Evolutionary conservation across 2,888 invertebrate species (phyloP), one percentile per base, ranked within the genome.

Genomic region (Trichopria drosophilae): DNA sequence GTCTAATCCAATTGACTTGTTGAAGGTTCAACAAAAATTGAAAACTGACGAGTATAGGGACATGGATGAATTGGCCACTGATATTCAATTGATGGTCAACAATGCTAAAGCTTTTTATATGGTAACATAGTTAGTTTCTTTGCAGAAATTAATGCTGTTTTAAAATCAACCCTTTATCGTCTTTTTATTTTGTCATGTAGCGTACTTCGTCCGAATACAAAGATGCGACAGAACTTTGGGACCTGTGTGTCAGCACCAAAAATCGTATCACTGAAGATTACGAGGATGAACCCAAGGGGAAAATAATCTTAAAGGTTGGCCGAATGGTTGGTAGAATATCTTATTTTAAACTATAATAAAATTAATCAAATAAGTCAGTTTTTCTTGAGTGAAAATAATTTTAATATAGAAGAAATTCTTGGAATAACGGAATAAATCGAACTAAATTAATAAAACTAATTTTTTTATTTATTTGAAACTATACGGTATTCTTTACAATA

Each of bases 11-110:
- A 98, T 99, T 70, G 98, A 99, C 76, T 81, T 99, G 68, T 77
- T 96, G 31, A 86, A 90, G 76, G 93, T 99, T 3, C 96, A 97
- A 75, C 96, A 96, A 71, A 98, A 97, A 75, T 78, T 98, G 7
- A 96, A 95, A 82, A 95, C 93, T 0, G 97, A 98, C 64, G 95
- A 96, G 45, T 99, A 99, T 75, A 89, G 90, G 61, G 93, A 94
- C 71, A 82, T 97, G 61, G 94, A 95, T 22, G 93, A 95, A 68
- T 79, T 99, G 54, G 86, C 92, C 28, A 82, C 84, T 6, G 98
- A 99, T 73, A 85, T 99, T 61, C 91, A 94, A 68, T 80, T 96
- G 24, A 82, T 99, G 66, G 88, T 96, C 20, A 90, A 86, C 64
- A 99, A 99, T 79, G 93, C 97, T 0, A 94, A 94, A 75, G 88